Evolutionary conservation across 2,888 invertebrate species (phyloP), one percentile per base, ranked within the genome.

Genomic region (Lasioglossum vierecki): DNA sequence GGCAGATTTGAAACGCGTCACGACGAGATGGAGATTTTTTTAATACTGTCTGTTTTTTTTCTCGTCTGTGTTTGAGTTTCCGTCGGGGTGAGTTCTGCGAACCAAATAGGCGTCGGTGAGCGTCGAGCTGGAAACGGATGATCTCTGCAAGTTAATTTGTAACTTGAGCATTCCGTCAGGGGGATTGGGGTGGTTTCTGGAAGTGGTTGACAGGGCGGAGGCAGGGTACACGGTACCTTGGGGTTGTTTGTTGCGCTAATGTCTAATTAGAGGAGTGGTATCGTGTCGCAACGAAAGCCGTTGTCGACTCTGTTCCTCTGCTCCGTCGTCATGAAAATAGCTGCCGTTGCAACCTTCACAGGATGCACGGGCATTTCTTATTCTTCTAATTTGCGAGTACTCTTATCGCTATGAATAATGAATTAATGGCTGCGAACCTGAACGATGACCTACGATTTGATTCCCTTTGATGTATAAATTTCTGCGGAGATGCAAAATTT

Each of bases 81-180:
- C 79, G 84, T 68, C 80, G 80, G 66, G 74, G 80, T 63, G 78
- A 78, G 73, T 35, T 63, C 79, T 41, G 66, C 68, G 77, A 86
- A 41, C 72, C 71, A 79, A 87, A 83, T 73, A 83, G 79, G 75
- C 83, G 83, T 81, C 89, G 86, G 85, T 76, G 86, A 71, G 89
- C 91, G 82, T 80, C 82, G 90, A 89, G 91, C 89, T 92, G 91
- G 92, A 92, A 93, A 92, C 89, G 93, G 93, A 93, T 93, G 92
- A 94, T 93, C 93, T 94, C 94, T 92, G 92, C 92, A 92, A 94
- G 93, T 93, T 94, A 94, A 94, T 94, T 94, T 94, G 94, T 94
- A 94, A 94, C 94, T 93, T 91, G 94, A 94, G 93, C 91, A 92
- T 93, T 91, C 91, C 91, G 93, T 88, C 84, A 86, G 91, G 80